A percentile compares a stretch with the other conserved stretches of the same genome.
phyloP scores from a whole-genome alignment of 2,797 vertebrate genomes.

The Carcharodon carcharias region DNA sequence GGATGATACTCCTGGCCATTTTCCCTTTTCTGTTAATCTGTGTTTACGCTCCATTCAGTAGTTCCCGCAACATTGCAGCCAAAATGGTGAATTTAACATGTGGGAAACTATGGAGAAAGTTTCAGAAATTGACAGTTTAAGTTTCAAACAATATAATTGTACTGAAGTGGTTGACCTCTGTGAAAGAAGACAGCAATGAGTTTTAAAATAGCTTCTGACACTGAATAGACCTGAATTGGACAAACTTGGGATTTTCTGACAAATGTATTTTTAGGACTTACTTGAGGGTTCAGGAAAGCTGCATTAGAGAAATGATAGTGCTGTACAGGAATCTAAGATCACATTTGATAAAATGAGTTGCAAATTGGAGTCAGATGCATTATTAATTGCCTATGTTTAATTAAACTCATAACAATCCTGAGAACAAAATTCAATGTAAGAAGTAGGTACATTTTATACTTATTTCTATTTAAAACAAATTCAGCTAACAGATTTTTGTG shows the following conservation, averaged over 20 bases:
- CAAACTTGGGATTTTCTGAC: neutral
- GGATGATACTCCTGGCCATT: neutral
- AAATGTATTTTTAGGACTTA: conserved; percentile 7
- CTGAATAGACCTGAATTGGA: neutral
- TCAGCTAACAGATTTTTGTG: conserved; percentile 8
- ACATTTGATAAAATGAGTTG: neutral
- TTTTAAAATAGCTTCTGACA: neutral
- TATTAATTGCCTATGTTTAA: neutral
- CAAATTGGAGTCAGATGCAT: neutral
- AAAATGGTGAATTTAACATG: neutral
- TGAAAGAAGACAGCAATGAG: neutral
- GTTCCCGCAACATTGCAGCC: neutral
- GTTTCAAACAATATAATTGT: neutral
- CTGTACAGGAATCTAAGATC: neutral
- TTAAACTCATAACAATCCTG: neutral
- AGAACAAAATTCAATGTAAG: neutral
- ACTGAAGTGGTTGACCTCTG: neutral
- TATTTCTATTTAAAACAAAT: neutral
- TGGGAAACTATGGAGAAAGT: neutral
- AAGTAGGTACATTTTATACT: neutral
- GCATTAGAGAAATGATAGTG: neutral
- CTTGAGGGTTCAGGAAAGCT: neutral
- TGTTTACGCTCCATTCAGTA: neutral
- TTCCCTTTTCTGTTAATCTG: neutral
- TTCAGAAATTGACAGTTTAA: neutral